Evolutionary conservation across 1,140 invertebrate species (phyloP).

Genomic region (Muscidifurax raptorellus): DNA sequence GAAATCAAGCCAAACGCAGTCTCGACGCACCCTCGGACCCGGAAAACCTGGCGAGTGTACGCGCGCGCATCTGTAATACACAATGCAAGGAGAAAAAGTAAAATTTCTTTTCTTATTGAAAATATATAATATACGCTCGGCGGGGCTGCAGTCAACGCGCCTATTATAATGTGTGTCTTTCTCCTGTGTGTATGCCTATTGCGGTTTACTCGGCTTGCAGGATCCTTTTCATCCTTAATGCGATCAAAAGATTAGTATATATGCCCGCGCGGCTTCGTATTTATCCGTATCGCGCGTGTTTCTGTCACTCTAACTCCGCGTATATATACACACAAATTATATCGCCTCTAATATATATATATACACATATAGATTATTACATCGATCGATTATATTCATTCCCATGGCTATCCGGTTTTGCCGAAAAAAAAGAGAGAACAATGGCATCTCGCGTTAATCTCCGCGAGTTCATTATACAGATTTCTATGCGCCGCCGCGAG

Average conservation of each 20-base stretch:
- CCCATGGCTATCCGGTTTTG: neutral
- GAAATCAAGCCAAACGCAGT: constrained; percentile 51
- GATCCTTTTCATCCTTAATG: neutral
- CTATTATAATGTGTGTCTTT: neutral
- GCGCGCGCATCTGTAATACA: no score
- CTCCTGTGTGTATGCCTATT: neutral
- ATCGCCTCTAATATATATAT: no score
- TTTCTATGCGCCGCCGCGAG: neutral
- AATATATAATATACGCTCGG: neutral
- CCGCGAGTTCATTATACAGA: neutral
- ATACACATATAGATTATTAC: no score
- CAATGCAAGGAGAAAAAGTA: no score
- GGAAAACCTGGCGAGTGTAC: no score
- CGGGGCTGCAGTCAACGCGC: neutral
- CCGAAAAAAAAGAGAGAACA: neutral
- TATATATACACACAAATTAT: no score
- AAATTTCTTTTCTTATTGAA: no score
- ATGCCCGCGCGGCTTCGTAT: neutral
- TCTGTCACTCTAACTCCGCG: no score
- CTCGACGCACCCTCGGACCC: no score
- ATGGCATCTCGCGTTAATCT: neutral
- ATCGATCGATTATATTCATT: no score
- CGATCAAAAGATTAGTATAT: neutral
- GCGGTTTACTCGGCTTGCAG: neutral
- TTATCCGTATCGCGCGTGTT: no score